These are phyloP conservation scores for Neuroscelio doddi DNA, from an alignment of 2,888 invertebrate genomes.

Conservation along the genomic window DNA sequence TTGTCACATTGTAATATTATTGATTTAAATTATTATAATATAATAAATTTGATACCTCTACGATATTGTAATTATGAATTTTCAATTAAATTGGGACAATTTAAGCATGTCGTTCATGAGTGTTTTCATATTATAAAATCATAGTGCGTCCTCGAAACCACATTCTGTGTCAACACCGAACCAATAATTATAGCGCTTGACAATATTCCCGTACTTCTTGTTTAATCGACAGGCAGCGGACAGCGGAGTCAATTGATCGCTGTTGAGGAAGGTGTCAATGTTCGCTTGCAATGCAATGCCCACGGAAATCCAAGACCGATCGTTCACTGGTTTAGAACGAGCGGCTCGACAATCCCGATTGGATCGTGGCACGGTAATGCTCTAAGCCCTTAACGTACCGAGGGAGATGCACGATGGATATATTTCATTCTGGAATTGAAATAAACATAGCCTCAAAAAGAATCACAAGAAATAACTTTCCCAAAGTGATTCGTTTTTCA, in stretches of 20 bases:
- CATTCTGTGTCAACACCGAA: background rate
- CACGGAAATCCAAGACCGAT: slow-evolving; percentile 84
- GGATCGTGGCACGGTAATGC: slow-evolving; percentile 75
- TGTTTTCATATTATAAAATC: background rate
- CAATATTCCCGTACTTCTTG: background rate
- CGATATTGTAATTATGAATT: background rate
- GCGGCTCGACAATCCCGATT: slow-evolving; percentile 57
- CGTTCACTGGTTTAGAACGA: slow-evolving; percentile 84
- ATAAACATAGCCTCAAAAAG: slow-evolving; percentile 5
- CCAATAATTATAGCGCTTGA: slow-evolving; percentile 1
- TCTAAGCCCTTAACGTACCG: slow-evolving; percentile 15
- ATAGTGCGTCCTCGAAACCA: background rate
- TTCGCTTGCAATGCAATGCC: slow-evolving; percentile 87
- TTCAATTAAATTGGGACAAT: background rate
- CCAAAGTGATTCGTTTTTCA: background rate
- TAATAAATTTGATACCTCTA: background rate
- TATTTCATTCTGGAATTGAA: slow-evolving; percentile 4
- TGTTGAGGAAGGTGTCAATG: slow-evolving; percentile 85
- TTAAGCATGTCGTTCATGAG: background rate
- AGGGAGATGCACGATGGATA: slow-evolving; percentile 1
- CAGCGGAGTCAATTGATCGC: slow-evolving; percentile 74
- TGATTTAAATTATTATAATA: background rate
- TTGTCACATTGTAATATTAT: too few relatives aligned
- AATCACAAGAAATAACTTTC: background rate
- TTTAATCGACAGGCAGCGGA: slow-evolving; percentile 36